Evolutionary conservation across 1,140 invertebrate species (phyloP).

Genomic region (Alviniconcha marisindica): DNA sequence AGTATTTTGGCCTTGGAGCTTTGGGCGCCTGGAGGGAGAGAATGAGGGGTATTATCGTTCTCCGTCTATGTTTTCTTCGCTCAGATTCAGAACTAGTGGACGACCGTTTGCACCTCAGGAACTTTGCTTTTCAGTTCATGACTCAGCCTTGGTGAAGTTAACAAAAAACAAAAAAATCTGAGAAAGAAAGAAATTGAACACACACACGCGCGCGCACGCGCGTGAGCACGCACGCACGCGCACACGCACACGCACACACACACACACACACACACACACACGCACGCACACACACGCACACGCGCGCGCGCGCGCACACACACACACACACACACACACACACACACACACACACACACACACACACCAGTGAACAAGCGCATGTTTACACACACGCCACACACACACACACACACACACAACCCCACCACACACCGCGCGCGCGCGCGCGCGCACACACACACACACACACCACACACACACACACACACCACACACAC

Average conservation of each 20-base stretch:
- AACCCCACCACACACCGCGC: not conserved
- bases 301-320: not conserved
- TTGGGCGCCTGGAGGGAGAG: no score
- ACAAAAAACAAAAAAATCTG: no score
- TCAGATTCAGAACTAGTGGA: no score
- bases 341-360: not conserved
- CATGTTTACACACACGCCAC: no score
- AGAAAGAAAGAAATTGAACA: not conserved
- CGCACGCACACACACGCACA: conserved; percentile 18
- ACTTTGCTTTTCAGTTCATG: no score
- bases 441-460: not conserved
- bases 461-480: not conserved
- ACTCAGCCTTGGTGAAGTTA: no score
- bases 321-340: not conserved
- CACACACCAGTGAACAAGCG: not conserved
- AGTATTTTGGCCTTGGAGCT: no score
- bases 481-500: not conserved
- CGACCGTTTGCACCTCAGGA: no score
- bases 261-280: conserved; percentile 33
- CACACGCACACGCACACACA: conserved; percentile 36
- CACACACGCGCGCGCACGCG: not conserved
- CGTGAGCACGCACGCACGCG: conserved; percentile 20
- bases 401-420: not conserved
- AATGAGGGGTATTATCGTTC: no score
- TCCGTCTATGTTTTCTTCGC: no score